A percentile compares a stretch with the other conserved stretches of the same genome.
phyloP scores from a whole-genome alignment of 2,797 vertebrate species.

The Mus minutoides region DNA sequence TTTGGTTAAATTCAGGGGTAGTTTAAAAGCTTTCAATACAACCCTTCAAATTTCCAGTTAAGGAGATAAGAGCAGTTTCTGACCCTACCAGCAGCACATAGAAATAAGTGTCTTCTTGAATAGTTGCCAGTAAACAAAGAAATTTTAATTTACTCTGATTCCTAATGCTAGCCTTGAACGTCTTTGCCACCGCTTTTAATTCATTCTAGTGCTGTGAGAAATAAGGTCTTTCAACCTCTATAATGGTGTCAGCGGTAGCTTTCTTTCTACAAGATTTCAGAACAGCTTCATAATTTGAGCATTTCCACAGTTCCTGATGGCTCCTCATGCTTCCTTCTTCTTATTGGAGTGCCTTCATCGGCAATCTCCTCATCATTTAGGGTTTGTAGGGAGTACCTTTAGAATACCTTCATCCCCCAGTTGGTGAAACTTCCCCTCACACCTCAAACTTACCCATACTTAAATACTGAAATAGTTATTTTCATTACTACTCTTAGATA shows the following conservation, averaged over 20 bases:
- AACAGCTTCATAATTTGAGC: not conserved
- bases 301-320: not conserved
- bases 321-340: not conserved
- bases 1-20: conserved; percentile 6
- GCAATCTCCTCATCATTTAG: not conserved
- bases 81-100: not conserved
- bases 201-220: not conserved
- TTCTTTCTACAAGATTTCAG: not conserved
- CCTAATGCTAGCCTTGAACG: not conserved
- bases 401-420: not conserved
- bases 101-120: not conserved
- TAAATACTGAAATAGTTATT: not conserved
- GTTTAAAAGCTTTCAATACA: not conserved
- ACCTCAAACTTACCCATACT: not conserved
- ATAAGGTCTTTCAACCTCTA: not conserved
- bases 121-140: not conserved
- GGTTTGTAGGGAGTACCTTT: not conserved
- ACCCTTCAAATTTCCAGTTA: conserved; percentile 16
- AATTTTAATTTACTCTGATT: not conserved
- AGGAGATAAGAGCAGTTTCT: not conserved
- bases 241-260: not conserved
- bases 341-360: not conserved
- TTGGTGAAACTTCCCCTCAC: too few relatives aligned
- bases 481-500: not conserved
- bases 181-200: not conserved